A percentile compares a stretch with the other conserved stretches of the same genome.
Evolutionary conservation across 2,113 vertebrate genomes (phyloP).

Genomic region (Nothobranchius kuhntae): DNA sequence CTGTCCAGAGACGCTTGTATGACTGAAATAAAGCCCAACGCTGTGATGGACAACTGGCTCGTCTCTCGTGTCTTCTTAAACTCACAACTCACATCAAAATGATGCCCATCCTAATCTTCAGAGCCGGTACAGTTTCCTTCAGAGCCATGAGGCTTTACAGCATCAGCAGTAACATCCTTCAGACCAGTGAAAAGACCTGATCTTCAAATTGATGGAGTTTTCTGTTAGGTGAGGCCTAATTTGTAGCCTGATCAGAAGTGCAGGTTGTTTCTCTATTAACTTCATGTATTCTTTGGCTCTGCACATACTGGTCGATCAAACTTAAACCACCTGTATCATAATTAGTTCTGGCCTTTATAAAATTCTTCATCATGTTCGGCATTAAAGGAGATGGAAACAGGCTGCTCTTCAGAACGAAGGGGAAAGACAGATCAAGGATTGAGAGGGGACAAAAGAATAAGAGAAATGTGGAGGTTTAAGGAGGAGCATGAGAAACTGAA

Average conservation of each 20-base stretch:
- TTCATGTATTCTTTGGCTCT: not conserved
- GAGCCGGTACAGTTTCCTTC: not conserved
- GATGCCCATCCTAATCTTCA: not conserved
- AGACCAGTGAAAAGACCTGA: not conserved
- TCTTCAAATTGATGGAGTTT: not conserved
- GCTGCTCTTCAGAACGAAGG: conserved; percentile 44
- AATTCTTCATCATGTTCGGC: conserved; percentile 58
- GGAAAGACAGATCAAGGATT: conserved; percentile 36
- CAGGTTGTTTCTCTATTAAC: conserved; percentile 6
- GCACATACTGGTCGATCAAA: not conserved
- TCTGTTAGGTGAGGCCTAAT: not conserved
- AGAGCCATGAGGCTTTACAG: not conserved
- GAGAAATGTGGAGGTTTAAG: conserved; percentile 45
- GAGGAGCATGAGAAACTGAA: conserved; percentile 28
- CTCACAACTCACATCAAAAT: too few species aligned
- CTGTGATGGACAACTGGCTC: too few species aligned
- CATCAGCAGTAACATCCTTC: not conserved
- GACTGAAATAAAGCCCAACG: too few species aligned
- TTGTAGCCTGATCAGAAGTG: not conserved
- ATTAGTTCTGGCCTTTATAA: conserved; percentile 18
- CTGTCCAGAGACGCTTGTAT: too few species aligned
- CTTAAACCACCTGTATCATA: conserved; percentile 17
- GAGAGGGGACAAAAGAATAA: conserved; percentile 41
- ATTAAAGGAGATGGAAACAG: conserved; percentile 36
- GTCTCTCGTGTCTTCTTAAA: too few species aligned